Evolutionary conservation across 35 echinoderm and acorn worm species (phyloP), one percentile per base, ranked within the genome.

Genomic region (Heliocidaris erythrogramma): DNA sequence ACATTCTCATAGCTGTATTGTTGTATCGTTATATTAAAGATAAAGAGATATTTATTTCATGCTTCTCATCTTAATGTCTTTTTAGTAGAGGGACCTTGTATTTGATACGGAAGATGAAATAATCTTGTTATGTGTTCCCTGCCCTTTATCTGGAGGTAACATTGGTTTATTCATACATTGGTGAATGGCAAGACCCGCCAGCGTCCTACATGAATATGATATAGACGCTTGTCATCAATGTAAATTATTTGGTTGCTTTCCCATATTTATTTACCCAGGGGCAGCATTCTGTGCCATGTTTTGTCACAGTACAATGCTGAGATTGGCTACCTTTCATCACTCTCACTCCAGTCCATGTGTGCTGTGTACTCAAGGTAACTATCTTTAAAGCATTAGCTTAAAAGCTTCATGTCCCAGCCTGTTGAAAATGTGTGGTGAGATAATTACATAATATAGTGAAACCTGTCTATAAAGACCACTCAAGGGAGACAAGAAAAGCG

Each of bases 331-430:
- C 69, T 97, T n/a, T 93, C 93, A n/a, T 65, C 90, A 47, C 49
- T 91, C 49, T 96, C 97, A 65, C 97, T 95, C 49, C 88, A 96
- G 47, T 92, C 94, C 32, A 85, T 96, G 60, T 96, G 97, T 92
- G 65, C 85, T 49, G 95, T 96, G 53, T 97, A 95, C 60, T 97
- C 97, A 92, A 95, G 94, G 97, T 97, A 97, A 78, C 27, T 91
- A 94, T 11, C 24, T 53, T 56, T 2, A n/a, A 42, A 42, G 35
- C 35, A 42, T 42, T 42, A 42, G 35, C 35, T 42, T 42, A 42
- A n/a, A n/a, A n/a, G 35, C 35, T 42, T 42, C 0, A 42, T 42
- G 35, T 42, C 35, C 35, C 35, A 1, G 35, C 35, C 35, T 42
- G 35, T 42, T 42, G 35, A 42, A 42, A 42, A 42, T 42, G 35